Evolutionary conservation across 2,113 vertebrate genomes (phyloP).

Genomic region (Ceyx cyanopectus): DNA sequence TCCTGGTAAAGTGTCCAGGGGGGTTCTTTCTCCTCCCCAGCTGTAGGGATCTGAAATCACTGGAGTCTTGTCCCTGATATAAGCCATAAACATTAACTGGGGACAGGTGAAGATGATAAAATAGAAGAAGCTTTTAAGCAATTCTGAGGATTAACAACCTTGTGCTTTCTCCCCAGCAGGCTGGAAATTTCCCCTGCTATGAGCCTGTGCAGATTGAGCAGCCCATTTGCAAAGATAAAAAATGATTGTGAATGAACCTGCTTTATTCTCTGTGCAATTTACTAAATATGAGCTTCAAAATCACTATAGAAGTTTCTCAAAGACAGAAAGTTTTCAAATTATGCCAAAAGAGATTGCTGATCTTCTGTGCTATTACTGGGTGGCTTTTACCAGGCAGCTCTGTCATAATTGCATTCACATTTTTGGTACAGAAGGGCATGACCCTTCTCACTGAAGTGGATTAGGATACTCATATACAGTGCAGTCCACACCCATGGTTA

Average conservation of each 20-base stretch:
- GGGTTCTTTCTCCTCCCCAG: not conserved
- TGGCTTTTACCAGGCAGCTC: not conserved
- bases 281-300: constrained; percentile 7
- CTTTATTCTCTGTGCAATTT: not conserved
- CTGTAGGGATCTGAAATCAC: not conserved
- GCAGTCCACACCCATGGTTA: not conserved
- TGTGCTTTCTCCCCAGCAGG: not conserved
- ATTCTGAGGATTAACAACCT: not conserved
- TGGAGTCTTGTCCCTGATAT: not conserved
- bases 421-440: constrained; percentile 20
- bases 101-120: not conserved
- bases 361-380: not conserved
- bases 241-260: not conserved
- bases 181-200: not conserved
- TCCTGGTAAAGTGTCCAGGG: not conserved
- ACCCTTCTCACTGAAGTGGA: constrained; percentile 11
- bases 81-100: not conserved
- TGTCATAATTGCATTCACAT: not conserved
- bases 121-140: not conserved
- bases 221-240: not conserved
- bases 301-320: not conserved
- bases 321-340: constrained; percentile 29
- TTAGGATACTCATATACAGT: not conserved
- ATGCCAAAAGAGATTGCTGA: not conserved
- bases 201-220: not conserved